Percentiles rank a stretch among this genome's conserved stretches.
Conservation (phyloP, 30 jellyfish, hydroid and myxozoan genomes). For the Cassiopea andromeda region DNA sequence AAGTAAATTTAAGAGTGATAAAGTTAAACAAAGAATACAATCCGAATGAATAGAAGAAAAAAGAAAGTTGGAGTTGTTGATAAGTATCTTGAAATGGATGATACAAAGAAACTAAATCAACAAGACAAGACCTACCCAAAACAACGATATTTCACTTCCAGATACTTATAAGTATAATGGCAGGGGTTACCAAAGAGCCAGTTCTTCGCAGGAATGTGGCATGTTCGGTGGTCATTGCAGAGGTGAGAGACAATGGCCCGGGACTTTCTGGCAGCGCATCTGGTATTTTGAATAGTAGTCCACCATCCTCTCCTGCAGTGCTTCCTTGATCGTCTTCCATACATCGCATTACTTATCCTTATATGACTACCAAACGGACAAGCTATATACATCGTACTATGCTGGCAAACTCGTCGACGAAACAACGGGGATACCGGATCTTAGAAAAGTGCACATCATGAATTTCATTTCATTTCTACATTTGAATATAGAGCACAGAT, state of each 20-base stretch:
- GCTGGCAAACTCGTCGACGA: constrained; percentile 63
- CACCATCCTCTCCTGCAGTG: constrained; percentile 59
- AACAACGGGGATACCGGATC: constrained; percentile 45
- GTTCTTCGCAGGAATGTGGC: constrained; percentile 59
- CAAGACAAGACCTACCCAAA: constrained; percentile 34
- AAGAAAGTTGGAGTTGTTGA: not conserved
- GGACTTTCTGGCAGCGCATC: constrained; percentile 51
- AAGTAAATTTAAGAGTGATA: not conserved
- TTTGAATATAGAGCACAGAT: too few relatives aligned
- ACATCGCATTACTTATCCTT: constrained; percentile 51
- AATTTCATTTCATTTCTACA: too few relatives aligned
- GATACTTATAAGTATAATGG: constrained; percentile 23
- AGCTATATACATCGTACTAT: constrained; percentile 14
- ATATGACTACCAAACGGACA: constrained; percentile 65
- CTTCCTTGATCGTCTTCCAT: constrained; percentile 51
- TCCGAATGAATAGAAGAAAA: not conserved
- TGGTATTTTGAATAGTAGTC: not conserved
- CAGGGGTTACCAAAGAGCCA: constrained; percentile 75
- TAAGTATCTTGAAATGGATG: too few relatives aligned
- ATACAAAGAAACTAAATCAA: too few relatives aligned
- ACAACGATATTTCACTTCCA: constrained; percentile 54
- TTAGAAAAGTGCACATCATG: not conserved
- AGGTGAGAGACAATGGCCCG: not conserved
- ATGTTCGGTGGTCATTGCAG: constrained; percentile 27
- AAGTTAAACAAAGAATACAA: not conserved